Evolutionary conservation across 2,888 invertebrate species (phyloP).

Genomic region (Drosophila hawaiiensis): DNA sequence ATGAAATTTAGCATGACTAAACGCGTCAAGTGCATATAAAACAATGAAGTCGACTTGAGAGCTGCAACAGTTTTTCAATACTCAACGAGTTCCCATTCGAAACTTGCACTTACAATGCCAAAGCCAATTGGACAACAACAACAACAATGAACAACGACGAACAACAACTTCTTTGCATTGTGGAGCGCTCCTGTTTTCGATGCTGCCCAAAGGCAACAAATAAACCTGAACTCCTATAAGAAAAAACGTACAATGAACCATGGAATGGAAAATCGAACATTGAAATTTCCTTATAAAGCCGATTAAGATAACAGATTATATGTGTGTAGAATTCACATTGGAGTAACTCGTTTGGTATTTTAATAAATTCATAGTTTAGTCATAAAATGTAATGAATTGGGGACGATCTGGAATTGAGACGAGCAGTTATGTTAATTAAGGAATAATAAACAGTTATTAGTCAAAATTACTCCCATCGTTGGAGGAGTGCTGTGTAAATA

Average conservation of each 20-base stretch:
- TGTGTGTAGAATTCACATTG: neutral
- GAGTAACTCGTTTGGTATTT: neutral
- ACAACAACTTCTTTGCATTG: slow-evolving; percentile 5
- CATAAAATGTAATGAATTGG: neutral
- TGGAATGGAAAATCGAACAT: slow-evolving; percentile 26
- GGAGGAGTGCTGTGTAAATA: neutral
- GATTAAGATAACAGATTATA: slow-evolving; percentile 3
- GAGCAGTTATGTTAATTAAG: neutral
- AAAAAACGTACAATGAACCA: slow-evolving; percentile 62
- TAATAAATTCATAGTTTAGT: slow-evolving; percentile 19
- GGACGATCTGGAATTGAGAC: neutral
- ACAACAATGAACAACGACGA: slow-evolving; percentile 1
- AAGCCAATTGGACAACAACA: slow-evolving; percentile 24
- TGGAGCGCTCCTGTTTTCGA: slow-evolving; percentile 50
- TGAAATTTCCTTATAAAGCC: slow-evolving; percentile 45
- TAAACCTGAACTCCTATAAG: slow-evolving; percentile 26
- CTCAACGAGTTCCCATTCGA: slow-evolving; percentile 55
- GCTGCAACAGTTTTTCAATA: slow-evolving; percentile 55
- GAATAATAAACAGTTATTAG: neutral
- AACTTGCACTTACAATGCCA: slow-evolving; percentile 42
- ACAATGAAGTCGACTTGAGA: slow-evolving; percentile 46
- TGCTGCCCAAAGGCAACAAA: slow-evolving; percentile 46
- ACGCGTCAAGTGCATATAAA: slow-evolving; percentile 48
- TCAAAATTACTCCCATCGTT: neutral
- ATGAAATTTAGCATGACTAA: slow-evolving; percentile 50